Evolutionary conservation across 2,113 vertebrate species (phyloP).

Genomic region (Centropus bengalensis): DNA sequence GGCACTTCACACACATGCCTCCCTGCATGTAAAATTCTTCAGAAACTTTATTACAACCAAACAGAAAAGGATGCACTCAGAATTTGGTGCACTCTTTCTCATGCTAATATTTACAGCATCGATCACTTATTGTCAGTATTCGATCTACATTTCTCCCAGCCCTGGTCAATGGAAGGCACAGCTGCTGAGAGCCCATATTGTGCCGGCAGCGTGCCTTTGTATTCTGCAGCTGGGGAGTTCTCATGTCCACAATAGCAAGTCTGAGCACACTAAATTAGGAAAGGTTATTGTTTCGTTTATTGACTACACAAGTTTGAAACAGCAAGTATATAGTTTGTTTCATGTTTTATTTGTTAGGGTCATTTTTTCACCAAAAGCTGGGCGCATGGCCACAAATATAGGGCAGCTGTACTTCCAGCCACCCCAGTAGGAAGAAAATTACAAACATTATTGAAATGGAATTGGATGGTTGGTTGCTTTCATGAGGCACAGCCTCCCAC

Average conservation of each 20-base stretch:
- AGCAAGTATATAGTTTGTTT: constrained; percentile 61
- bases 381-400: not conserved
- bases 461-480: constrained; percentile 49
- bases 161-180: constrained; percentile 43
- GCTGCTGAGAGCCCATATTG: constrained; percentile 50
- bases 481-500: constrained; percentile 49
- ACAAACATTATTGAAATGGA: constrained; percentile 61
- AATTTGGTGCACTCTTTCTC: constrained; percentile 59
- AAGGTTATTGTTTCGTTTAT: constrained; percentile 66
- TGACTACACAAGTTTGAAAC: constrained; percentile 50
- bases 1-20: not conserved
- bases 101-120: constrained; percentile 66
- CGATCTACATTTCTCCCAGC: constrained; percentile 23
- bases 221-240: constrained; percentile 72
- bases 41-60: constrained; percentile 48
- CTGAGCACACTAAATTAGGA: constrained; percentile 58
- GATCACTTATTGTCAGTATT: constrained; percentile 40
- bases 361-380: constrained; percentile 66
- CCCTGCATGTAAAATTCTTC: constrained; percentile 8
- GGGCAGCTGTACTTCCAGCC: constrained; percentile 67
- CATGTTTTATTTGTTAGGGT: constrained; percentile 71
- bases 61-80: not conserved
- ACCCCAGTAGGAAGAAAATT: constrained; percentile 64
- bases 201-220: constrained; percentile 57
- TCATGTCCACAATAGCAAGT: constrained; percentile 61